These are phyloP conservation scores for Lycodopsis pacificus DNA, from an alignment of 2,797 vertebrate genomes.

Conservation along the genomic window DNA sequence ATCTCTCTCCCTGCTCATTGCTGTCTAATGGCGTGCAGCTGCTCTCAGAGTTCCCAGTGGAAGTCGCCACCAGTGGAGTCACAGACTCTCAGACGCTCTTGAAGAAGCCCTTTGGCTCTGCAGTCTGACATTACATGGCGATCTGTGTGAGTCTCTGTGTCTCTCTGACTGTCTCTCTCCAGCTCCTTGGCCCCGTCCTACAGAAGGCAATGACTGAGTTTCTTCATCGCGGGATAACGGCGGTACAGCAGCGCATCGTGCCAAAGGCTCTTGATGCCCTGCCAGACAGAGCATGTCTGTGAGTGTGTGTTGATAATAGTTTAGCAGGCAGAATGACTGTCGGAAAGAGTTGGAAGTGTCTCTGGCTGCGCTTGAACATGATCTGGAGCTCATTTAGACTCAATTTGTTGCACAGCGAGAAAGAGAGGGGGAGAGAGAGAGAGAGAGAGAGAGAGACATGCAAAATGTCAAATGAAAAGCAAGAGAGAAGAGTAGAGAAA, in stretches of 20 bases:
- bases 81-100: slow-evolving; percentile 44
- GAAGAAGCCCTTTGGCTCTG: slow-evolving; percentile 49
- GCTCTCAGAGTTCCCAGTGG: slow-evolving; percentile 16
- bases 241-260: slow-evolving; percentile 43
- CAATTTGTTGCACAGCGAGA: slow-evolving; percentile 49
- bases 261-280: slow-evolving; percentile 65
- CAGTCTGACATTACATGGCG: slow-evolving; percentile 53
- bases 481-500: not conserved
- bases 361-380: slow-evolving; percentile 70
- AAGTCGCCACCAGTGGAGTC: slow-evolving; percentile 32
- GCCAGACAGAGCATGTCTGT: slow-evolving; percentile 61
- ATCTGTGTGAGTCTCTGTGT: slow-evolving; percentile 38
- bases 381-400: slow-evolving; percentile 71
- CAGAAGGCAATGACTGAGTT: slow-evolving; percentile 55
- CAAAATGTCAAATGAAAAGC: slow-evolving; percentile 34
- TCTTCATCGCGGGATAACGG: slow-evolving; percentile 72
- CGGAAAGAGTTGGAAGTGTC: slow-evolving; percentile 68
- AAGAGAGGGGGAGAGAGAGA: slow-evolving; percentile 20
- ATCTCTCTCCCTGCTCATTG: slow-evolving; percentile 18
- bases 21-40: slow-evolving; percentile 19
- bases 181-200: slow-evolving; percentile 56
- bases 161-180: slow-evolving; percentile 20
- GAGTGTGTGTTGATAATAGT: slow-evolving; percentile 43
- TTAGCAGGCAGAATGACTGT: slow-evolving; percentile 57
- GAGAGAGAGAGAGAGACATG: slow-evolving; percentile 2